Evolutionary conservation across 2,797 vertebrate species (phyloP).

Genomic region (Catostomus latipinnis): DNA sequence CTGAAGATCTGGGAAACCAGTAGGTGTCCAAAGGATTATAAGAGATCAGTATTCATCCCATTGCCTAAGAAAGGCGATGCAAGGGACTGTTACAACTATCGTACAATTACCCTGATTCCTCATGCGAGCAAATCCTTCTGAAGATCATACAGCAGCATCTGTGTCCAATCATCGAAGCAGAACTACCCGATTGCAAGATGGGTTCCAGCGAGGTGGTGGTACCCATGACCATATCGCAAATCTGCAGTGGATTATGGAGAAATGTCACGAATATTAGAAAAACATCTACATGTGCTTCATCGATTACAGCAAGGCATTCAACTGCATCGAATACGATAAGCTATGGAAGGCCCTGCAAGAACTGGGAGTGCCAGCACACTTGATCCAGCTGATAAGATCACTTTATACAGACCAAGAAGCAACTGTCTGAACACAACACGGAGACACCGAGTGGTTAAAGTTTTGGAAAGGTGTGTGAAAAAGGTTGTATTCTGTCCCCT

Average conservation of each 20-base stretch:
- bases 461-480: background rate
- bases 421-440: background rate
- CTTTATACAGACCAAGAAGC: background rate
- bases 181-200: background rate
- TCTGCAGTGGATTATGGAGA: constrained; percentile 1
- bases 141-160: too few relatives aligned
- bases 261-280: background rate
- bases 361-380: background rate
- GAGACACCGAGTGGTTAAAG: background rate
- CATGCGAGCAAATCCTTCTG: too few relatives aligned
- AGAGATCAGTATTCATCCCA: background rate
- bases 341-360: background rate
- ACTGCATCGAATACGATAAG: background rate
- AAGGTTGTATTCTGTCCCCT: background rate
- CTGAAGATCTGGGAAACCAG: background rate
- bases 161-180: background rate
- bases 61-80: background rate
- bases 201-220: background rate
- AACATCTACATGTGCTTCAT: background rate
- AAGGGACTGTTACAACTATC: too few relatives aligned
- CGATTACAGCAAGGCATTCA: background rate
- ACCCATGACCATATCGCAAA: background rate
- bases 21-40: background rate
- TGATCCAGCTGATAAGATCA: background rate
- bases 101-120: too few relatives aligned